A percentile compares a stretch with the other conserved stretches of the same genome.
These are phyloP conservation scores for Molossus alvarezi DNA, from an alignment of 2,797 vertebrate species.

Conservation along the genomic window DNA sequence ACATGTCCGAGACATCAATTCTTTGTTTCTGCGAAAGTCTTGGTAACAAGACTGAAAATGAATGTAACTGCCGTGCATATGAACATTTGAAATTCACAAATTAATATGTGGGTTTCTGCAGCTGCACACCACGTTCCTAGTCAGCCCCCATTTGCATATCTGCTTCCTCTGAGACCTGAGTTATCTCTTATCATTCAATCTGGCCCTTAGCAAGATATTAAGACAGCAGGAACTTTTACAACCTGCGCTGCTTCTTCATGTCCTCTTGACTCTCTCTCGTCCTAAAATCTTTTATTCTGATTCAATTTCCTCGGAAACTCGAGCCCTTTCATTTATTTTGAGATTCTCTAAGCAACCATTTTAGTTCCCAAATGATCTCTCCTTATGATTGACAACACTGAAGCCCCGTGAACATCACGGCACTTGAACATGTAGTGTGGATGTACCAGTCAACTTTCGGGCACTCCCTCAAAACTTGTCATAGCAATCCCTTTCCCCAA, in stretches of 20 bases:
- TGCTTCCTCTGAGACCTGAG: background rate
- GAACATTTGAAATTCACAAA: constrained; percentile 53
- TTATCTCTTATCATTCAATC: background rate
- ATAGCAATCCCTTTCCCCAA: background rate
- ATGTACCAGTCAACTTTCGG: background rate
- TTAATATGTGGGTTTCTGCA: background rate
- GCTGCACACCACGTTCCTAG: background rate
- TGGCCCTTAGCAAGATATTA: background rate
- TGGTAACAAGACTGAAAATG: constrained; percentile 70
- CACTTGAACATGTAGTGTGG: background rate
- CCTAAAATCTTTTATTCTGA: background rate
- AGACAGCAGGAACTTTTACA: background rate
- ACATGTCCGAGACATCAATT: constrained; percentile 87
- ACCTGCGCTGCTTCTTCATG: background rate
- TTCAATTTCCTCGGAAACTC: background rate
- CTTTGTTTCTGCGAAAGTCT: constrained; percentile 85
- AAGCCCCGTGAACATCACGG: background rate
- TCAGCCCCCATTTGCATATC: background rate
- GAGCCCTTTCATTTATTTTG: background rate
- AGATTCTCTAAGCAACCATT: constrained; percentile 21
- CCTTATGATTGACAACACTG: background rate
- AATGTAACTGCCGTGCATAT: constrained; percentile 32
- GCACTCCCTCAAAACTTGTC: background rate
- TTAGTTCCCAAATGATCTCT: background rate
- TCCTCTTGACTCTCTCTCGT: background rate